phyloP scores from a whole-genome alignment of 30 jellyfish, hydroid and myxozoan species.

The Aurelia aurita region DNA sequence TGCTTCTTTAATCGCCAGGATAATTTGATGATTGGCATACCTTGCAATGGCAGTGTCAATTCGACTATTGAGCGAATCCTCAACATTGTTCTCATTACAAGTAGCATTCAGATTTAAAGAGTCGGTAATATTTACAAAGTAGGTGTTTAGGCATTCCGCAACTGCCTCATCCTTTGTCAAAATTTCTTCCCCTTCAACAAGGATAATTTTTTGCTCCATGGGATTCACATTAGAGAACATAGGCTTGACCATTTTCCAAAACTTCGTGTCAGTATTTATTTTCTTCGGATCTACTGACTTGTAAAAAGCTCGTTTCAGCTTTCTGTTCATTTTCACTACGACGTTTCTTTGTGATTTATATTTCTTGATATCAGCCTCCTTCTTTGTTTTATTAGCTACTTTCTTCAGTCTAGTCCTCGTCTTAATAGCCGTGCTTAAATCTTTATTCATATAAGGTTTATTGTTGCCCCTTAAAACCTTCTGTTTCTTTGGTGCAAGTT shows the following conservation, averaged over 20 bases:
- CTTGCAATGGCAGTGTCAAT: conserved; percentile 27
- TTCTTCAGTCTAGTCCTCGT: conserved; percentile 8
- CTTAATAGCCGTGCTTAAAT: not conserved
- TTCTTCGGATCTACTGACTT: not conserved
- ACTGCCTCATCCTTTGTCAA: no score
- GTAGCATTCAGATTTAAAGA: not conserved
- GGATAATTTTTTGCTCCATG: no score
- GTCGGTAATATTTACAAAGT: not conserved
- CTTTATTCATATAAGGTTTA: not conserved
- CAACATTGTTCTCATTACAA: not conserved
- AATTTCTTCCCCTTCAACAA: no score
- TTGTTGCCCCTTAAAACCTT: conserved; percentile 31
- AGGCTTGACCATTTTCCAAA: no score
- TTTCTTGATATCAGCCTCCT: conserved; percentile 8
- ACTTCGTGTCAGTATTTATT: no score
- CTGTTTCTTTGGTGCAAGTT: conserved; percentile 28
- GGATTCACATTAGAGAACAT: no score
- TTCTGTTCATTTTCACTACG: conserved; percentile 5
- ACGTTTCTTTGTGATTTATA: conserved; percentile 21
- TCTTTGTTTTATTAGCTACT: conserved; percentile 11
- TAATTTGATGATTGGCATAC: not conserved
- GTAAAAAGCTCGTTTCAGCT: not conserved
- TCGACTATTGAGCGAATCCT: conserved; percentile 20
- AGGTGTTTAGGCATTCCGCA: conserved; percentile 8
- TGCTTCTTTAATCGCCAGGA: conserved; percentile 15